phyloP scores from a whole-genome alignment of 2,888 invertebrate species.

The Apamea monoglypha region DNA sequence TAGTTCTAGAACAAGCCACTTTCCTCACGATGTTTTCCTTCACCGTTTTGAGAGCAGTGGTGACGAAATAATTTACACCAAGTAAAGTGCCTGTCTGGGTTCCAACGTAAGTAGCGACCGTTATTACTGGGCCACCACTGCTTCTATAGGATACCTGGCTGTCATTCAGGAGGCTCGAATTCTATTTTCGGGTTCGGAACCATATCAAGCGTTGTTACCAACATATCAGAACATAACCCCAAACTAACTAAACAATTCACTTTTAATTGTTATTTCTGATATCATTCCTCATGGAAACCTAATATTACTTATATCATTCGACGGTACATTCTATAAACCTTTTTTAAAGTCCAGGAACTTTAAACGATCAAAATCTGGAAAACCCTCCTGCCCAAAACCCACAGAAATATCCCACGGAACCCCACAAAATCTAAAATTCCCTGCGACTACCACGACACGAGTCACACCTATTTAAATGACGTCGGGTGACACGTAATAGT shows the following conservation, averaged over 20 bases:
- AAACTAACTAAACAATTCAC: not conserved
- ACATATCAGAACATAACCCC: not conserved
- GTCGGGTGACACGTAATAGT: conserved; percentile 57
- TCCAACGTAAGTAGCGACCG: too few relatives aligned
- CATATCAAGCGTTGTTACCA: not conserved
- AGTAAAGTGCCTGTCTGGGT: not conserved
- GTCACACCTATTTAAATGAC: conserved; percentile 54
- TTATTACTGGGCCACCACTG: too few relatives aligned
- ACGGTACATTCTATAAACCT: too few relatives aligned
- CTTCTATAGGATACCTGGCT: not conserved
- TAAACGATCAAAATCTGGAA: not conserved
- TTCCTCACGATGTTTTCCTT: too few relatives aligned
- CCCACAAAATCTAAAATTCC: conserved; percentile 19
- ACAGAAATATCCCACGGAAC: conserved; percentile 6
- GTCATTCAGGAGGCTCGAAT: not conserved
- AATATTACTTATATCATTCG: not conserved
- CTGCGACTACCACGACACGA: conserved; percentile 7
- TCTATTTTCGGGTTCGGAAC: not conserved
- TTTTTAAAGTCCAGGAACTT: not conserved
- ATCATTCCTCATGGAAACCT: not conserved
- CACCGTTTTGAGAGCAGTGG: not conserved
- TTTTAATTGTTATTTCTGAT: not conserved
- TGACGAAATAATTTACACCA: not conserved
- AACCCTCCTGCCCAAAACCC: not conserved
- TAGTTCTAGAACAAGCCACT: too few relatives aligned